Percentiles rank a stretch among this genome's conserved stretches.
Conservation (phyloP, 2,888 invertebrate species). For the Heteromurus nitidus region DNA sequence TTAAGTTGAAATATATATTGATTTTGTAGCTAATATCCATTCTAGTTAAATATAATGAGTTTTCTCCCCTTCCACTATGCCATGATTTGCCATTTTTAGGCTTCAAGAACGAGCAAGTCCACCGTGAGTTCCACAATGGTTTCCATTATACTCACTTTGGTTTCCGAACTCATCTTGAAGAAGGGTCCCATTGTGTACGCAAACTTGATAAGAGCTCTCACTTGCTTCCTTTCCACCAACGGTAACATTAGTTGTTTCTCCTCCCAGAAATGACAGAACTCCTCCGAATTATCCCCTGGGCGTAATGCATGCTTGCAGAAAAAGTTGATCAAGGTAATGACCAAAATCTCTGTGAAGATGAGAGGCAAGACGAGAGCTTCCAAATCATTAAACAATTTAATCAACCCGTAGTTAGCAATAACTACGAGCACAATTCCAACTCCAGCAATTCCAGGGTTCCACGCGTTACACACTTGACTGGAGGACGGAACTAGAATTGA, state of each 20-base stretch:
- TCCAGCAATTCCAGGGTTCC: constrained; percentile 1
- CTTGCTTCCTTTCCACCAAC: background rate
- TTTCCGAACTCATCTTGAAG: background rate
- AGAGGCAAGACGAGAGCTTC: background rate
- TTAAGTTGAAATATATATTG: no score
- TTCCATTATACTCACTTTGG: background rate
- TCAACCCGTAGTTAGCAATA: background rate
- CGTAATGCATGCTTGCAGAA: background rate
- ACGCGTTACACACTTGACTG: background rate
- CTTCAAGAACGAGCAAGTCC: no score
- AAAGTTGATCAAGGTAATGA: background rate
- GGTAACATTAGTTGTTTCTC: background rate
- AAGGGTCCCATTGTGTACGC: background rate
- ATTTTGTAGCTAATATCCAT: no score
- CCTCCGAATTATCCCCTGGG: background rate
- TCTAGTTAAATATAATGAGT: no score
- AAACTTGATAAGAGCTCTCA: background rate
- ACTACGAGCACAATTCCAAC: background rate
- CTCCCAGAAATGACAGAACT: background rate
- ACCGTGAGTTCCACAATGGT: background rate
- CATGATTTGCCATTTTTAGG: no score
- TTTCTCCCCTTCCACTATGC: no score
- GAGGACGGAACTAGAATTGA: background rate
- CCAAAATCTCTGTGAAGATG: background rate
- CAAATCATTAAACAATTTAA: background rate